Evolutionary conservation across 2,797 vertebrate species (phyloP), one percentile per base, ranked within the genome.

Genomic region (Sebastes itinus): DNA sequence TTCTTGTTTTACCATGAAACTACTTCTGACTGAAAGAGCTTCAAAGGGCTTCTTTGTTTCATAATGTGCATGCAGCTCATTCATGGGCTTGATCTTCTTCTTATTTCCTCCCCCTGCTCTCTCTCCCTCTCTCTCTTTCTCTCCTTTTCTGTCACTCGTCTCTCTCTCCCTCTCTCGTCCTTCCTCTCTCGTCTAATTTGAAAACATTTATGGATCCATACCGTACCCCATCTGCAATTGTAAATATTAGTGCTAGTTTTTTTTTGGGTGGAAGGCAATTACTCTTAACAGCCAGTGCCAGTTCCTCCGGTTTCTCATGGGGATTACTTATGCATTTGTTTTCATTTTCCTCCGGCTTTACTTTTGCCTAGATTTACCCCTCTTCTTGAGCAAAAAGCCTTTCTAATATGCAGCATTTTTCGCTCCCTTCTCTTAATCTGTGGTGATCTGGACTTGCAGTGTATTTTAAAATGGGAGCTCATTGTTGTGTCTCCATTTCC

Each of bases 31-130:
- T 96, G 93, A 95, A 93, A 93, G 92, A 92, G 94, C 95, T 96
- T 96, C 94, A 96, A 96, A 96, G 95, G 93, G 90, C 90, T 91
- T 89, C 95, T 95, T 96, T 96, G 95, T 96, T 96, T 96, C 85
- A 92, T 94, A 94, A 95, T 95, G 93, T 95, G 94, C 92, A 95
- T 95, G 94, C 94, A 95, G 95, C 94, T 95, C 95, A 95, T 96
- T 96, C 94, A 95, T 92, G 88, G 87, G 92, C 90, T 92, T 93
- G 93, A 95, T 94, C 93, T 92, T 92, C 92, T 87, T 83, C 85
- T 93, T 94, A 84, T 94, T 92, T 88, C 87, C 91, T 89, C 86
- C 89, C 88, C 75, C n/a, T 38, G 32, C 83, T 75, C 87, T 84
- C 87, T 82, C 83, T 74, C 62, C 85, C 49, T 52, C 49, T n/a